phyloP scores from a whole-genome alignment of 2,113 vertebrate genomes.

The Verasper variegatus region DNA sequence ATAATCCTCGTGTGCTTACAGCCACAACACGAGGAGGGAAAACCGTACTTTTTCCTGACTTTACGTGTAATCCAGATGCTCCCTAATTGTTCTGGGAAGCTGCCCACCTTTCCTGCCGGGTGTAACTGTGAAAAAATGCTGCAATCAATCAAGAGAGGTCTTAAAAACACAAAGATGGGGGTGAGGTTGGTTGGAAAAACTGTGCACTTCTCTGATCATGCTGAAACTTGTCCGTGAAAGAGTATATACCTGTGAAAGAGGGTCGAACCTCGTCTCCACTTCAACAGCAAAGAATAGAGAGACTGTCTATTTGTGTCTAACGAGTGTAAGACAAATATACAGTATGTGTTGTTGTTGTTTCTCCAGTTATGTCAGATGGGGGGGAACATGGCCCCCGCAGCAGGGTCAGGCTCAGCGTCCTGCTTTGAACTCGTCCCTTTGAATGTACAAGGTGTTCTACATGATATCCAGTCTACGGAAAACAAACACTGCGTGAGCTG shows the following conservation, averaged over 20 bases:
- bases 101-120: slow-evolving; percentile 56
- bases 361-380: neutral
- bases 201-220: slow-evolving; percentile 47
- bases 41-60: slow-evolving; percentile 9
- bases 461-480: too few species aligned
- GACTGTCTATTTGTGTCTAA: neutral
- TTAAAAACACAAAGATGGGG: slow-evolving; percentile 56
- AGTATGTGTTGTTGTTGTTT: neutral
- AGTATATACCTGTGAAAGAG: slow-evolving; percentile 53
- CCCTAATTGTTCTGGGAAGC: slow-evolving; percentile 63
- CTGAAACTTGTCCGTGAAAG: slow-evolving; percentile 66
- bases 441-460: neutral
- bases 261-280: slow-evolving; percentile 17
- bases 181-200: slow-evolving; percentile 41
- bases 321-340: neutral
- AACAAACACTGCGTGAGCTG: neutral
- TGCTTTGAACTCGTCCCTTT: slow-evolving; percentile 5
- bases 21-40: slow-evolving; percentile 54
- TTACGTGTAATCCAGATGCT: slow-evolving; percentile 49
- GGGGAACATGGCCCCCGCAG: slow-evolving; percentile 1
- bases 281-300: neutral
- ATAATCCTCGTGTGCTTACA: slow-evolving; percentile 7
- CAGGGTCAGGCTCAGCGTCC: slow-evolving; percentile 19
- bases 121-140: slow-evolving; percentile 61
- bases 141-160: slow-evolving; percentile 68